Evolutionary conservation across 2,888 invertebrate species (phyloP).

Genomic region (Metallyticus violacea): DNA sequence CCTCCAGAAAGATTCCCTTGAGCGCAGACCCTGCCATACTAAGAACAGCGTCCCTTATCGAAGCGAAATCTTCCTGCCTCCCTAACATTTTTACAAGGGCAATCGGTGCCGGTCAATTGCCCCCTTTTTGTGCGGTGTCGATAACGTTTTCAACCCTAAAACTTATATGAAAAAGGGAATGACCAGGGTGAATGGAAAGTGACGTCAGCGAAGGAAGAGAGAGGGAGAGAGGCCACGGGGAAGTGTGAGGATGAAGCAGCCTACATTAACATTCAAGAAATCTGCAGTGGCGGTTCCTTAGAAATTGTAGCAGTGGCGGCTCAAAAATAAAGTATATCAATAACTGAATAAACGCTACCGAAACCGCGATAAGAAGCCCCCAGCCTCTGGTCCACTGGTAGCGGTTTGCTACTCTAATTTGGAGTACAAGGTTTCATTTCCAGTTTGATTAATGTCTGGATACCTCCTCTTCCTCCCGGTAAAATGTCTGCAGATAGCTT

Average conservation of each 20-base stretch:
- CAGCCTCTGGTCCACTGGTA: no score
- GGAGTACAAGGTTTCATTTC: no score
- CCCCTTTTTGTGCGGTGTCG: slow-evolving; percentile 7
- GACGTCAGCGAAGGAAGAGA: slow-evolving; percentile 47
- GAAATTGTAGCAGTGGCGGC: neutral
- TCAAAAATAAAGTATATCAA: no score
- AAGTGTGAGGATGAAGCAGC: slow-evolving; percentile 40
- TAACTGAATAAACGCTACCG: no score
- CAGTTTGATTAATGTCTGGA: no score
- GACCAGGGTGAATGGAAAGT: slow-evolving; percentile 50
- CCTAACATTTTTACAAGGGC: neutral
- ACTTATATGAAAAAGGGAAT: neutral
- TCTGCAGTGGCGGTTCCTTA: neutral
- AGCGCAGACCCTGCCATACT: no score
- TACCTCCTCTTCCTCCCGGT: no score
- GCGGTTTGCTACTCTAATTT: no score
- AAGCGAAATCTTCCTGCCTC: neutral
- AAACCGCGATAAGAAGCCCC: no score
- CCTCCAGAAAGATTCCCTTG: neutral
- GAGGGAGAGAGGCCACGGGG: slow-evolving; percentile 44
- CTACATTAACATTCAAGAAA: slow-evolving; percentile 2
- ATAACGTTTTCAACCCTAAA: slow-evolving; percentile 15
- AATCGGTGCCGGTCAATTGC: slow-evolving; percentile 24
- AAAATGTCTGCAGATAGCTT: no score
- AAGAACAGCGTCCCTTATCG: neutral